Base-by-base conservation (phyloP, 2,888 invertebrate species). In the Brenthis ino region DNA sequence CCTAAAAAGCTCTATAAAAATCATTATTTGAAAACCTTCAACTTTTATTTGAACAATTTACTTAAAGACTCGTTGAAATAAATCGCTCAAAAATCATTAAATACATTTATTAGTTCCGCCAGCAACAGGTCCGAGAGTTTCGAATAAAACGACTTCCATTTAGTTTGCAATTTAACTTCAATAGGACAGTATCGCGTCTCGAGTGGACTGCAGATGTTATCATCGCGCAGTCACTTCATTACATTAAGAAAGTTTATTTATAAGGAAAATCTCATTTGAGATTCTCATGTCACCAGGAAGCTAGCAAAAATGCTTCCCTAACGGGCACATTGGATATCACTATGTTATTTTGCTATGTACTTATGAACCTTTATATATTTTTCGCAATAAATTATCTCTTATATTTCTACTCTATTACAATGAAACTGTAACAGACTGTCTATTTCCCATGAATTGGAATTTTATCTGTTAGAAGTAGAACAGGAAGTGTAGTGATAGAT, bases 401-500 rank as follows among this genome's bases (percentile, higher is more conserved):
- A 3, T 28, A 5, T 57, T 57, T 43, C 20, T 50, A 57, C 37
- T 43, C 5, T 16, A 58, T 54, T 60, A 33, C 16, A 47, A 16
- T 48, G 28, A 14, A 47, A 66, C 33, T 2, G 16, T 47, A 54
- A 48, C 33, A 51, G 47, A 66, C 48, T 55, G 58, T 11, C 66
- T 66, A 20, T 60, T 60, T 60, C 60, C 60, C 37, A 28, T 54
- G 28, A 43, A 66, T 60, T 48, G 37, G 33, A 66, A 56, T 64
- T 70, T 56, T 67, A 61, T 54, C 28, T 48, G 64, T 64, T 57
- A 54, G 57, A 57, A 67, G 56, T 67, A 65, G 54, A 28, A 56
- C 66, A 51, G 71, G 66, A 68, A 64, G 64, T 64, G 60, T 33
- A 48, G 20, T 64, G 68, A 71, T 51, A 64, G 71, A 71, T 61